Evolutionary conservation across 2,888 invertebrate species (phyloP).

Genomic region (Rhingia campestris): DNA sequence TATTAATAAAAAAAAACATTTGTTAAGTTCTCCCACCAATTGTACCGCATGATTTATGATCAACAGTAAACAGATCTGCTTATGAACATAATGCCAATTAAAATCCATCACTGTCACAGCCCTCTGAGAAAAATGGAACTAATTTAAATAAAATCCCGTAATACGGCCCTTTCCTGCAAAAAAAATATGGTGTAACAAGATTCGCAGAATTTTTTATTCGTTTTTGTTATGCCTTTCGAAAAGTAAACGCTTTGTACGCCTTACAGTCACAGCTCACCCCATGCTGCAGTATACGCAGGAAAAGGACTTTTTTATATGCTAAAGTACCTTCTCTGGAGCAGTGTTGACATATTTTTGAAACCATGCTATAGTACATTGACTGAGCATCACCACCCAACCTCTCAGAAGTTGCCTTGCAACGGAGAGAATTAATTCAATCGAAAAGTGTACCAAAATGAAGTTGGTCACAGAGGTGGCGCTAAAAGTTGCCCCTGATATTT

Average conservation of each 20-base stretch:
- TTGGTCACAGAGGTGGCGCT: slow-evolving; percentile 47
- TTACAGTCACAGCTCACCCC: not conserved
- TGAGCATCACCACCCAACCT: slow-evolving; percentile 27
- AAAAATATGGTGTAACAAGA: slow-evolving; percentile 4
- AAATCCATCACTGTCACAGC: slow-evolving; percentile 24
- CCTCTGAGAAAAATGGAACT: slow-evolving; percentile 6
- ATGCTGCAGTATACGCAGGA: not conserved
- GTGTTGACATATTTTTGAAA: slow-evolving; percentile 44
- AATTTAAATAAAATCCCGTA: slow-evolving; percentile 9
- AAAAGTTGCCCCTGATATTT: not conserved
- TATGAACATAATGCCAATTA: slow-evolving; percentile 33
- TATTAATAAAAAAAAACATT: not conserved
- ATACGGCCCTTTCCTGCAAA: not conserved
- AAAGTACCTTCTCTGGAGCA: slow-evolving; percentile 20
- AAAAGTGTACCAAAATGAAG: slow-evolving; percentile 38
- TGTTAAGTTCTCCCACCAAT: not conserved
- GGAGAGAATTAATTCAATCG: slow-evolving; percentile 53
- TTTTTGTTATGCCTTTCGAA: slow-evolving; percentile 27
- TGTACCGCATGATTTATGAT: slow-evolving; percentile 9
- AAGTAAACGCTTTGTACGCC: slow-evolving; percentile 17
- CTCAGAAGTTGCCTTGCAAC: slow-evolving; percentile 43
- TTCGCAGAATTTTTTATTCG: slow-evolving; percentile 1
- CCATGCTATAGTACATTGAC: slow-evolving; percentile 15
- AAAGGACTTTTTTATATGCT: slow-evolving; percentile 18
- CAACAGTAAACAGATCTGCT: slow-evolving; percentile 9